Conservation (phyloP, 2,113 vertebrate species). For the Bagarius yarrelli region DNA sequence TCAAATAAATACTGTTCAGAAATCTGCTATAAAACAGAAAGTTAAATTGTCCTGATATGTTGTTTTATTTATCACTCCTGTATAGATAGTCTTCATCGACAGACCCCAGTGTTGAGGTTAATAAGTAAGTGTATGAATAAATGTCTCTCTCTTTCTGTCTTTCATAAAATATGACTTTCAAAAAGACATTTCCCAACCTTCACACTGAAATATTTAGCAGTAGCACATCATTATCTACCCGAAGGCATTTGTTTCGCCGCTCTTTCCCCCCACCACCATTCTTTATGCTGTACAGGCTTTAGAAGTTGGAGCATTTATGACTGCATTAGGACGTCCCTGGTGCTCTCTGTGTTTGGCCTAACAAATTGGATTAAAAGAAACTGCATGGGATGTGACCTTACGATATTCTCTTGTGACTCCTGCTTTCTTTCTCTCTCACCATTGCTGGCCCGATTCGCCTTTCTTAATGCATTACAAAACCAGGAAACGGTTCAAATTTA, state of each 20-base stretch:
- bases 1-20: too few relatives aligned
- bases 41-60: too few relatives aligned
- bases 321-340: constrained; percentile 37
- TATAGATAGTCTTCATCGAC: too few relatives aligned
- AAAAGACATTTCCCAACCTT: constrained; percentile 37
- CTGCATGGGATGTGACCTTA: constrained; percentile 19
- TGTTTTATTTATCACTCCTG: too few relatives aligned
- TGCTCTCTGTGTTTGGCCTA: constrained; percentile 16
- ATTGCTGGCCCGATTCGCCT: neutral
- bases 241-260: neutral
- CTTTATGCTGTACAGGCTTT: constrained; percentile 31
- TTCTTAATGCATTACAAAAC: neutral
- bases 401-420: constrained; percentile 7
- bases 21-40: too few relatives aligned
- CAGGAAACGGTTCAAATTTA: neutral
- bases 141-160: neutral
- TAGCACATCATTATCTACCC: constrained; percentile 40
- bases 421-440: constrained; percentile 7
- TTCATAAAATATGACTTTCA: neutral
- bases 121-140: neutral
- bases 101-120: too few relatives aligned
- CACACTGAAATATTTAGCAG: constrained; percentile 45
- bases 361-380: constrained; percentile 22
- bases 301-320: constrained; percentile 34
- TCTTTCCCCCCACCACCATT: neutral